Evolutionary conservation across 1,140 invertebrate species (phyloP).

Genomic region (Pteromalus puparum): DNA sequence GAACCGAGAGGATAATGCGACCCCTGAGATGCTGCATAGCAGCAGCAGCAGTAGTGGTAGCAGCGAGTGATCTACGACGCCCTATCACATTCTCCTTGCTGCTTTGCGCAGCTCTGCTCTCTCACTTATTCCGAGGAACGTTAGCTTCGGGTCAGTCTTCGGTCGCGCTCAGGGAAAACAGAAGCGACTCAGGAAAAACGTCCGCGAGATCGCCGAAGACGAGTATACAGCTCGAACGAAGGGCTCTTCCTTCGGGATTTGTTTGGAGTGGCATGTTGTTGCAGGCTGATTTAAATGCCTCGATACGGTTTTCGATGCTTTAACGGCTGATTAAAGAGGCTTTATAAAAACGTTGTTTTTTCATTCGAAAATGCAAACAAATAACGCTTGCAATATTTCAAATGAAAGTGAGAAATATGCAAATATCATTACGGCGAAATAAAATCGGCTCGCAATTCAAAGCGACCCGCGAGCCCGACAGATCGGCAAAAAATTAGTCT

Average conservation of each 20-base stretch:
- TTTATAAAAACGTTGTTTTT: neutral
- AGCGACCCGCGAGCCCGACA: neutral
- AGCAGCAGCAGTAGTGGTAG: conserved; percentile 56
- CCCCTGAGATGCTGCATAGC: conserved; percentile 67
- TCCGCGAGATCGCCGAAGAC: neutral
- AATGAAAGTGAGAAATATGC: neutral
- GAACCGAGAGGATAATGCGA: conserved; percentile 65
- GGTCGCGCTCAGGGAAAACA: conserved; percentile 26
- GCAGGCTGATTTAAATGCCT: conserved; percentile 15
- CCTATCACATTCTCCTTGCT: conserved; percentile 61
- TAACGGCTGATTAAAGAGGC: neutral
- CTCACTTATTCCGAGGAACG: conserved; percentile 60
- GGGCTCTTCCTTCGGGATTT: conserved; percentile 35
- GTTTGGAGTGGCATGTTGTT: neutral
- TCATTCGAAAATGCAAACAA: neutral
- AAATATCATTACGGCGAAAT: conserved; percentile 4
- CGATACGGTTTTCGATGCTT: neutral
- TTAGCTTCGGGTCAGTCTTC: conserved; percentile 48
- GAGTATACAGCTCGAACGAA: conserved; percentile 1
- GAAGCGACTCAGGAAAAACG: conserved; percentile 29
- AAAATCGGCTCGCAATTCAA: neutral
- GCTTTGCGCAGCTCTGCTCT: neutral
- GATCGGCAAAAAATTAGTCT: conserved; percentile 39
- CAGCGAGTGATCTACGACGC: conserved; percentile 69
- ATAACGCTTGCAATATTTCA: neutral